phyloP scores from a whole-genome alignment of 2,797 vertebrate species.

The Cercopithecus hamlyni region DNA sequence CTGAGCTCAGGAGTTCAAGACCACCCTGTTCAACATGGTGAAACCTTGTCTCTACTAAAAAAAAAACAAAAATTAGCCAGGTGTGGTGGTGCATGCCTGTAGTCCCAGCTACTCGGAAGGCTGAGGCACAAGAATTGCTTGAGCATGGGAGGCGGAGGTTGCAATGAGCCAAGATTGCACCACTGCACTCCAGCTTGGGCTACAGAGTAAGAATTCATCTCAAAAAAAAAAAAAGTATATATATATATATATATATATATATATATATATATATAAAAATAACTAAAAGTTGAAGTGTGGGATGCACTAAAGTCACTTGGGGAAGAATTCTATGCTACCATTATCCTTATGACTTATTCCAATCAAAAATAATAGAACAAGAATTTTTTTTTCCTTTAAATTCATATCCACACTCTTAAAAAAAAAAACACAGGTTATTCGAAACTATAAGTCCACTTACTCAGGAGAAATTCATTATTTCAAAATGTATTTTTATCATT shows the following conservation, averaged over 20 bases:
- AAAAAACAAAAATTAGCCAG: background rate
- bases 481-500: conserved; percentile 29
- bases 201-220: background rate
- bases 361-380: conserved; percentile 36
- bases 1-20: background rate
- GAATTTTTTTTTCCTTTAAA: background rate
- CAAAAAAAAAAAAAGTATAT: no score
- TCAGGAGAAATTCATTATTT: background rate
- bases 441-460: background rate
- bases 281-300: background rate
- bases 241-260: no score
- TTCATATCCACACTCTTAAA: conserved; percentile 29
- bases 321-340: background rate
- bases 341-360: background rate
- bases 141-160: background rate
- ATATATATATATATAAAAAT: background rate
- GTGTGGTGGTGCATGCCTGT: background rate
- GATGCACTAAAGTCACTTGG: background rate
- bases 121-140: background rate
- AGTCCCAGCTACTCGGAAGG: background rate
- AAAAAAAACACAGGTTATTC: background rate
- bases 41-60: background rate
- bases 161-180: background rate
- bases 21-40: background rate
- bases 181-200: background rate